Percentiles rank a stretch among this genome's conserved stretches.
These are phyloP conservation scores for Ceramica pisi DNA, from an alignment of 2,888 invertebrate genomes.

Conservation along the genomic window DNA sequence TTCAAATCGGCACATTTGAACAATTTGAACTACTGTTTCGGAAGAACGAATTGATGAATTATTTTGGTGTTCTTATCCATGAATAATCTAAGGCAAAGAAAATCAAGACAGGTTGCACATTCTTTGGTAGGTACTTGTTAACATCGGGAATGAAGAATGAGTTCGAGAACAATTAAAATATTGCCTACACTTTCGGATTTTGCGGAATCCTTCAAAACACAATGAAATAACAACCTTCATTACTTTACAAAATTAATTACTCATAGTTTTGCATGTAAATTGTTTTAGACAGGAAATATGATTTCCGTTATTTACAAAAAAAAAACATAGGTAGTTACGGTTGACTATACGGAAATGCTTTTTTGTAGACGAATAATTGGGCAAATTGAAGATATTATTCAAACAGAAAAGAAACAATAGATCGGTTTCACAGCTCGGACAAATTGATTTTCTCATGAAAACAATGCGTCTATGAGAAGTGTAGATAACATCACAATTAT, in stretches of 20 bases:
- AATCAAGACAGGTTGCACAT: too few species aligned
- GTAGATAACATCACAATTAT: constrained; percentile 68
- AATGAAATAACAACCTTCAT: constrained; percentile 18
- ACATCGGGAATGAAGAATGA: too few species aligned
- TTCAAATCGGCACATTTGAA: too few species aligned
- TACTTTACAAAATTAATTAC: constrained; percentile 23
- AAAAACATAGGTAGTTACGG: background rate
- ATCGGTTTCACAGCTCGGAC: constrained; percentile 18
- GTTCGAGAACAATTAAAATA: background rate
- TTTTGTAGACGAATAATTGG: constrained; percentile 15
- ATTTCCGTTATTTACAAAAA: constrained; percentile 28
- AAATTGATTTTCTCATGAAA: constrained; percentile 58
- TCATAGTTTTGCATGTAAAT: constrained; percentile 5
- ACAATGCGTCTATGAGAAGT: constrained; percentile 69
- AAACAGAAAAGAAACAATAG: constrained; percentile 32
- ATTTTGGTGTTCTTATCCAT: too few species aligned
- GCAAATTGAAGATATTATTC: background rate
- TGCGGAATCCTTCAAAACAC: background rate
- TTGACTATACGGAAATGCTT: constrained; percentile 29
- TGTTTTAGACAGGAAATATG: constrained; percentile 40
- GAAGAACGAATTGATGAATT: too few species aligned
- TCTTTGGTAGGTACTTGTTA: too few species aligned
- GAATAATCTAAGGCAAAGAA: too few species aligned
- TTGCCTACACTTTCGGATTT: background rate
- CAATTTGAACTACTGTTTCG: too few species aligned